phyloP scores from a whole-genome alignment of 2,113 vertebrate genomes.

The Hemichromis elongatus region DNA sequence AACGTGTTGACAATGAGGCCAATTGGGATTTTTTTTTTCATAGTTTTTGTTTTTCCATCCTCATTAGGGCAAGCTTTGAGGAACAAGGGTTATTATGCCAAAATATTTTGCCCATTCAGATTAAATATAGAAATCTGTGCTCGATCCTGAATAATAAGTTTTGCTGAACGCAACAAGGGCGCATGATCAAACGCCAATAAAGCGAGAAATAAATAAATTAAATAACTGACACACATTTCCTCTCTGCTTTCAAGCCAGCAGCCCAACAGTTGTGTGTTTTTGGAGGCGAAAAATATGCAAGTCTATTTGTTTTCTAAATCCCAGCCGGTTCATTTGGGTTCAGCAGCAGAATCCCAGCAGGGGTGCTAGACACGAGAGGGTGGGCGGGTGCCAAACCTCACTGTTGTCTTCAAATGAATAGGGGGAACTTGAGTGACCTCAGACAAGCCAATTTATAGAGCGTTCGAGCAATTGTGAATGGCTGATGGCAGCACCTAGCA shows the following conservation, averaged over 20 bases:
- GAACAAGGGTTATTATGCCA: not conserved
- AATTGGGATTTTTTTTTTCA: not conserved
- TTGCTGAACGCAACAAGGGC: not conserved
- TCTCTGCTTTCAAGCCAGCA: not conserved
- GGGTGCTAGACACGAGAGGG: slow-evolving; percentile 46
- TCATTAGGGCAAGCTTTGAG: slow-evolving; percentile 20
- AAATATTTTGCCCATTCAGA: not conserved
- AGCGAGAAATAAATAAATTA: not conserved
- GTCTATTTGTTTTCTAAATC: slow-evolving; percentile 14
- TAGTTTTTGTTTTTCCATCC: not conserved
- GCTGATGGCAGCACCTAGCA: slow-evolving; percentile 17
- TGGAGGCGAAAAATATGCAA: not conserved
- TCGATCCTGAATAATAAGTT: not conserved
- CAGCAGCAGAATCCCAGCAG: slow-evolving; percentile 42
- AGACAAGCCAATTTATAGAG: not conserved
- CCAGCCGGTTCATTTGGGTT: slow-evolving; percentile 37
- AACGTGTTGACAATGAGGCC: slow-evolving; percentile 33
- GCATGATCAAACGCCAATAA: not conserved
- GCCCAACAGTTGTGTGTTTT: not conserved
- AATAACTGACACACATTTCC: not conserved
- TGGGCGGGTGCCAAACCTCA: slow-evolving; percentile 8
- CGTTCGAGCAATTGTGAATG: not conserved
- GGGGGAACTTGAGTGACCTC: slow-evolving; percentile 41
- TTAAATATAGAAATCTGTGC: not conserved
- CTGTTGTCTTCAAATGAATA: slow-evolving; percentile 33